Base-by-base conservation (phyloP, 2,888 invertebrate genomes). In the Xylophagus ater region DNA sequence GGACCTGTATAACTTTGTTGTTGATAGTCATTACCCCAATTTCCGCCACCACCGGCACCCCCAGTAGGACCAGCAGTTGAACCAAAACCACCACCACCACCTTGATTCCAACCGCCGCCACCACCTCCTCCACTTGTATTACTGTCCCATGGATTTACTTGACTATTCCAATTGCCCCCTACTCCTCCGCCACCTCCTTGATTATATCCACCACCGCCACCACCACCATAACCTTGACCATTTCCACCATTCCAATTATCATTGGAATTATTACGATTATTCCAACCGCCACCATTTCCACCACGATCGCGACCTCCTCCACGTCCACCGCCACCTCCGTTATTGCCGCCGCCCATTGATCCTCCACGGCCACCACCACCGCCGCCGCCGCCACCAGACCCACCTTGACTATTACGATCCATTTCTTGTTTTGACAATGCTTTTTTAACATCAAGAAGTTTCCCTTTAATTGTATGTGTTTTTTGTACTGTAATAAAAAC, bases 401-500 rank as follows among this genome's bases (percentile, higher is more conserved):
- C 67, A 28, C 69, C 65, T 28, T 65, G 60, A 7, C 62, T 59
- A 45, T 59, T 59, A 7, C 78, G 73, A 19, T 78, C 79, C 75
- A 88, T 86, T 59, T 88, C 90, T 19, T 83, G 79, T 64, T 87
- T 88, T 12, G 88, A 84, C 24, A 92, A 57, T 1, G 93, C 93
- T 64, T 93, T 93, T 60, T 93, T 93, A 0, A 92, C 92, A 57
- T 93, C 92, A n/a, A 92, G 74, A 42, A 78, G 76, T 55, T 85
- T 81, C 3, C 85, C 87, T 50, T 85, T 82, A 24, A 93, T 76
- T 49, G 78, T 77, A 59, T 92, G 90, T 51, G 78, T 78, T 47
- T 81, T 76, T 61, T 85, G 80, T 52, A 83, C 79, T 84, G 60
- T n/a, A 60, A 55, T 46, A n/a, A n/a, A n/a, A n/a, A n/a, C n/a